These are phyloP conservation scores for Brachypalpus laphriformis DNA, from an alignment of 2,888 invertebrate species.

Conservation along the genomic window DNA sequence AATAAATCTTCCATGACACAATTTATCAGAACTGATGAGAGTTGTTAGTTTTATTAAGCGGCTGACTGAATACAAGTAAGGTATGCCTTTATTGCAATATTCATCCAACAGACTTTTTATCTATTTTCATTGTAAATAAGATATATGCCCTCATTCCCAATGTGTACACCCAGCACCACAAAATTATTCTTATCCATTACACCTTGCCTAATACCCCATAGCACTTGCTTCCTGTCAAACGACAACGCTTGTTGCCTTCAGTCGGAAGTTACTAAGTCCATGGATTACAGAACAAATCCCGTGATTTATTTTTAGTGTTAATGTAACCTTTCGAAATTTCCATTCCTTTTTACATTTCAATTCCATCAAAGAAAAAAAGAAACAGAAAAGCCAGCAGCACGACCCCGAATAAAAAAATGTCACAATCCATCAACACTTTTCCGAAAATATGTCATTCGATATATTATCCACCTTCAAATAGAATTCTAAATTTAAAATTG, in stretches of 20 bases:
- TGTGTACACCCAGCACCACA: not conserved
- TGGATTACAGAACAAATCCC: slow-evolving; percentile 8
- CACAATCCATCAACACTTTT: slow-evolving; percentile 66
- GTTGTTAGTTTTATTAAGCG: no score
- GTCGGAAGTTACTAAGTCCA: slow-evolving; percentile 9
- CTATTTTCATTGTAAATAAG: no score
- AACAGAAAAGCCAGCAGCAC: not conserved
- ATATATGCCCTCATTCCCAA: no score
- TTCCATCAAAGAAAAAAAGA: slow-evolving; percentile 5
- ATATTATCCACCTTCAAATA: slow-evolving; percentile 58
- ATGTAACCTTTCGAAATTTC: slow-evolving; percentile 13
- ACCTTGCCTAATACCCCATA: not conserved
- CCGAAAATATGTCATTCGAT: slow-evolving; percentile 59
- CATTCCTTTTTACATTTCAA: not conserved
- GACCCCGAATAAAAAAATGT: slow-evolving; percentile 30
- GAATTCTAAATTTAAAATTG: slow-evolving; percentile 55
- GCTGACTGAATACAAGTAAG: no score
- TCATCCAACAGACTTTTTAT: no score
- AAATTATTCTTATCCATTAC: not conserved
- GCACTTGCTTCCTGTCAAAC: slow-evolving; percentile 22
- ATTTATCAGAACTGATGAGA: no score
- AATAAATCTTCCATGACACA: no score
- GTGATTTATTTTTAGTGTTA: slow-evolving; percentile 20
- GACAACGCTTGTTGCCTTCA: not conserved
- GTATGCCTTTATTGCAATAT: no score